Evolutionary conservation across 2,888 invertebrate genomes (phyloP).

Genomic region (Allygus modestus): DNA sequence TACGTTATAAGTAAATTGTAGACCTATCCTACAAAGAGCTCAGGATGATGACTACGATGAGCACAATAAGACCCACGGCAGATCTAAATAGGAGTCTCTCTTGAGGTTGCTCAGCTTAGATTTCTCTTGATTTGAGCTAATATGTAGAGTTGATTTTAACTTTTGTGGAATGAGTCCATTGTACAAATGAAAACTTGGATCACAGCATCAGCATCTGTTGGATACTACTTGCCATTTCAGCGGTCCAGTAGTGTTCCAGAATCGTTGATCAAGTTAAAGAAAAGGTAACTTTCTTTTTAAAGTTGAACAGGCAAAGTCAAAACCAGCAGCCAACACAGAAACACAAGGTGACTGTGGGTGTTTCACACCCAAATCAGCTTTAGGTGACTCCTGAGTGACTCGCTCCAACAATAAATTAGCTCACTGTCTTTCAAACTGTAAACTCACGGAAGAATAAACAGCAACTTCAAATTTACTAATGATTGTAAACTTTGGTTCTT

Average conservation of each 20-base stretch:
- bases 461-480: background rate
- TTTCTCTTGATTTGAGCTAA: background rate
- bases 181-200: background rate
- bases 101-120: background rate
- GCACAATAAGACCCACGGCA: background rate
- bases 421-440: background rate
- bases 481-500: background rate
- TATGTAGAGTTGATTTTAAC: background rate
- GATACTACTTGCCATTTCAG: background rate
- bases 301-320: no score
- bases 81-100: background rate
- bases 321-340: no score
- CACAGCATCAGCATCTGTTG: background rate
- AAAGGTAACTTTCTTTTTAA: no score
- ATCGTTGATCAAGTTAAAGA: no score
- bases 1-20: background rate
- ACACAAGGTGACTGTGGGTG: no score
- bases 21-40: slow-evolving; percentile 2
- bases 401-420: background rate
- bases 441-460: background rate
- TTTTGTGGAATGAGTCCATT: background rate
- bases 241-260: background rate
- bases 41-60: background rate
- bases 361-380: no score
- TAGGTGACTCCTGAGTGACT: no score